Conservation (phyloP, 2,888 invertebrate species). For the Xestobium rufovillosum region DNA sequence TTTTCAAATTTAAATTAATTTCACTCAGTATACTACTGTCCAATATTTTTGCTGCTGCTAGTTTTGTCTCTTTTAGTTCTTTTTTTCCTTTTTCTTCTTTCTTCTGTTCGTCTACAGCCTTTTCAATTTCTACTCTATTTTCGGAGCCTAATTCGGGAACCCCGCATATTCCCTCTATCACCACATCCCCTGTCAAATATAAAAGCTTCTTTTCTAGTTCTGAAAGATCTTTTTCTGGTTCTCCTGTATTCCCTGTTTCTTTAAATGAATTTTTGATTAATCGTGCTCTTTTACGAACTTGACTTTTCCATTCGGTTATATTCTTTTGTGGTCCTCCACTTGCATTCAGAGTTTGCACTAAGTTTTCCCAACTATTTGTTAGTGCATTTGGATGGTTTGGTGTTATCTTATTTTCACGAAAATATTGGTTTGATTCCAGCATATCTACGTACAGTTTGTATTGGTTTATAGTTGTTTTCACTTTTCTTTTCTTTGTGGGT, state of each 20-base stretch:
- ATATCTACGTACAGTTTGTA: neutral
- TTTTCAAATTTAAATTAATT: constrained; percentile 7
- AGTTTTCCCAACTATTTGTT: neutral
- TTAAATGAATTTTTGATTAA: neutral
- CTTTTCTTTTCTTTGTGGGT: too few species aligned
- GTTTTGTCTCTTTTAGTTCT: neutral
- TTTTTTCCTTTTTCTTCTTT: constrained; percentile 1
- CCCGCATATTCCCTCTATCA: constrained; percentile 5
- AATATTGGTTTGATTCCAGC: neutral
- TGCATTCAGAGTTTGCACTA: constrained; percentile 1
- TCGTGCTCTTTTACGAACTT: constrained; percentile 10
- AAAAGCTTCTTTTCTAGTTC: constrained; percentile 11
- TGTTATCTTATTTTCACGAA: neutral
- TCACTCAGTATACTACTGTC: neutral
- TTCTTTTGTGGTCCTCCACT: neutral
- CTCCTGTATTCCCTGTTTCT: constrained; percentile 8
- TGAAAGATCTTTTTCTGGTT: constrained; percentile 6
- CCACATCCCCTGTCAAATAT: constrained; percentile 9
- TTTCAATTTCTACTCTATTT: constrained; percentile 7
- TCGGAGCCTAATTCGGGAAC: constrained; percentile 6
- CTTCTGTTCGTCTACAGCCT: neutral
- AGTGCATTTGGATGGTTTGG: constrained; percentile 1
- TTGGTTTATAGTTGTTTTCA: too few species aligned
- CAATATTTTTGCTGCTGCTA: too few species aligned
- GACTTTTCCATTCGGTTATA: neutral